Evolutionary conservation across 2,888 invertebrate genomes (phyloP).

Genomic region (Archips crataeganus): DNA sequence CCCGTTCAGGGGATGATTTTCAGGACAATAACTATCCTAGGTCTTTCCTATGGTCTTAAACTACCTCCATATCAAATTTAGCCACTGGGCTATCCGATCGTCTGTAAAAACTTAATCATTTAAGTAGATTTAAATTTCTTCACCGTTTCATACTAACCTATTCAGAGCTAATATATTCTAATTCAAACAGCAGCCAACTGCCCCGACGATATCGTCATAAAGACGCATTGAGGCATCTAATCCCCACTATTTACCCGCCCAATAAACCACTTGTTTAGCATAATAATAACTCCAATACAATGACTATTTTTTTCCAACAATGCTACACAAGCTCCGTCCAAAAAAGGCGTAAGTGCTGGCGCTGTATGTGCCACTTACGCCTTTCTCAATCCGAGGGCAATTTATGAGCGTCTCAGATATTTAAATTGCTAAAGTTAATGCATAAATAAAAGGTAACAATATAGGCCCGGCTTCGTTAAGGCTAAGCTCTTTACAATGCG

Average conservation of each 20-base stretch:
- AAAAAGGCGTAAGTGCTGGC: not conserved
- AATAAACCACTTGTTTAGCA: conserved; percentile 44
- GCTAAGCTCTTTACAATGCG: conserved; percentile 30
- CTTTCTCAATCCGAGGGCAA: conserved; percentile 42
- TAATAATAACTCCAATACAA: conserved; percentile 33
- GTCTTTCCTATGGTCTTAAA: too few species aligned
- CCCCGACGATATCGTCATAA: conserved; percentile 21
- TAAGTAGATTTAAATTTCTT: too few species aligned
- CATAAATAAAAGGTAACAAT: conserved; percentile 83
- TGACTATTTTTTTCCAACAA: conserved; percentile 51
- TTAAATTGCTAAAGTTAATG: conserved; percentile 81
- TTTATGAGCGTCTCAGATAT: conserved; percentile 63
- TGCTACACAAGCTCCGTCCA: conserved; percentile 31
- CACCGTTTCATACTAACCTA: too few species aligned
- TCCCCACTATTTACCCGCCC: conserved; percentile 43
- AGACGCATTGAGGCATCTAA: conserved; percentile 28
- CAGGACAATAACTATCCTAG: too few species aligned
- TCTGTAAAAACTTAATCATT: too few species aligned
- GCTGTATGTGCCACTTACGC: not conserved
- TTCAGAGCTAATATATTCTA: conserved; percentile 32
- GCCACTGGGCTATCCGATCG: too few species aligned
- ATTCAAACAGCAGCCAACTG: conserved; percentile 29
- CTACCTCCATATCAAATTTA: too few species aligned
- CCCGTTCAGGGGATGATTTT: too few species aligned
- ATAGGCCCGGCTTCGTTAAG: conserved; percentile 53